Evolutionary conservation across 2,797 vertebrate species (phyloP).

Genomic region (Glyptemys insculpta): DNA sequence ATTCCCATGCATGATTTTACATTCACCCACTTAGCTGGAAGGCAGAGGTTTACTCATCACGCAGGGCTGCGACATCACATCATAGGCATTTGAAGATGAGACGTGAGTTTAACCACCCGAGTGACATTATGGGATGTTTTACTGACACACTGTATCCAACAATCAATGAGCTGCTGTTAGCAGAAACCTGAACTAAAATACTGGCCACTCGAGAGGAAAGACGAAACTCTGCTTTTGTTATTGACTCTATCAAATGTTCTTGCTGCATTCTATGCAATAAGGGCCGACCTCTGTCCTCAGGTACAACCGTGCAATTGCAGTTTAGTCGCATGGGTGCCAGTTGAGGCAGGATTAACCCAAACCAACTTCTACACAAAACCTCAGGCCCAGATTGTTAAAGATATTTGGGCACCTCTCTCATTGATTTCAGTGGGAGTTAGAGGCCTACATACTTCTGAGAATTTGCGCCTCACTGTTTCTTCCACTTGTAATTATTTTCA

Average conservation of each 20-base stretch:
- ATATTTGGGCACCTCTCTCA: neutral
- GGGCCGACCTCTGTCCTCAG: too few species aligned
- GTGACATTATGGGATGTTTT: neutral
- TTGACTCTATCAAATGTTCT: neutral
- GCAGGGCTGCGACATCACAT: neutral
- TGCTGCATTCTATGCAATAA: neutral
- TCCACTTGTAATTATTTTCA: neutral
- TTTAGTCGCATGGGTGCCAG: neutral
- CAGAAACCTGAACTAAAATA: slow-evolving; percentile 29
- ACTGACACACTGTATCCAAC: slow-evolving; percentile 10
- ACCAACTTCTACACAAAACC: neutral
- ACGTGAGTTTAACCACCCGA: slow-evolving; percentile 4
- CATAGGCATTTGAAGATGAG: slow-evolving; percentile 4
- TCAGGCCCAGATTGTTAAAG: neutral
- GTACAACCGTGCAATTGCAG: neutral
- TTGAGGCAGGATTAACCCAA: neutral
- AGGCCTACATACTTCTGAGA: neutral
- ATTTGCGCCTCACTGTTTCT: neutral
- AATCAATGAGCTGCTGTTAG: slow-evolving; percentile 8
- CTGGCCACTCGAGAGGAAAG: neutral
- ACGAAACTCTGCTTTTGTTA: slow-evolving; percentile 1
- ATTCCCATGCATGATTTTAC: neutral
- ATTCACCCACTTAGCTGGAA: neutral
- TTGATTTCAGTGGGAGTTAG: too few species aligned
- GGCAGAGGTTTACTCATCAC: slow-evolving; percentile 15